phyloP scores from a whole-genome alignment of 2,888 invertebrate species.

The Agonopterix arenella region DNA sequence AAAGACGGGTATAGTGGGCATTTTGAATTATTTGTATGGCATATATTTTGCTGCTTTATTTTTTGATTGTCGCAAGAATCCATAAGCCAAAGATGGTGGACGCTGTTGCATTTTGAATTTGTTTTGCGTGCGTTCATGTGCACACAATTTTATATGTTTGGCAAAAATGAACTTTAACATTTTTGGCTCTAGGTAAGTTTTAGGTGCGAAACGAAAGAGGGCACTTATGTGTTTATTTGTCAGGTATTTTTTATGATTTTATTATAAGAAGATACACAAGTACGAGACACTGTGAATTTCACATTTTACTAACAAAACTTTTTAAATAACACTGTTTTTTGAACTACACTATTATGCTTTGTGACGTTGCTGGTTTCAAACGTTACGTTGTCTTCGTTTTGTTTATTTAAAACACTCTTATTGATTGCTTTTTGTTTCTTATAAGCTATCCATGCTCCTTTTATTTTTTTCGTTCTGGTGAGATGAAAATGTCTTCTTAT shows the following conservation, averaged over 20 bases:
- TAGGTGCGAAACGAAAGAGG: no score
- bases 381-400: constrained; percentile 22
- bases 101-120: constrained; percentile 63
- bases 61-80: constrained; percentile 43
- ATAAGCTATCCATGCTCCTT: constrained; percentile 33
- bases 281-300: constrained; percentile 41
- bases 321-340: constrained; percentile 11
- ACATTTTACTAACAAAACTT: constrained; percentile 15
- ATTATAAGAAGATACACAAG: constrained; percentile 64
- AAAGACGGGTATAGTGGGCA: constrained; percentile 3
- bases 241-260: constrained; percentile 18
- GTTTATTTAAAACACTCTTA: constrained; percentile 20
- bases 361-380: constrained; percentile 43
- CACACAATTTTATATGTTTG: constrained; percentile 15
- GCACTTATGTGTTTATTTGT: not conserved
- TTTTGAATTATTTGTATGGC: constrained; percentile 31
- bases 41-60: constrained; percentile 70
- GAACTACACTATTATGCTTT: constrained; percentile 39
- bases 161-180: not conserved
- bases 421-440: constrained; percentile 28
- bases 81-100: constrained; percentile 10
- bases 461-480: constrained; percentile 25
- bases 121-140: constrained; percentile 56
- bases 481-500: constrained; percentile 39
- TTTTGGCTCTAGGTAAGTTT: no score